These are phyloP conservation scores for Drosophila burlai DNA, from an alignment of 1,140 invertebrate genomes.

Conservation along the genomic window DNA sequence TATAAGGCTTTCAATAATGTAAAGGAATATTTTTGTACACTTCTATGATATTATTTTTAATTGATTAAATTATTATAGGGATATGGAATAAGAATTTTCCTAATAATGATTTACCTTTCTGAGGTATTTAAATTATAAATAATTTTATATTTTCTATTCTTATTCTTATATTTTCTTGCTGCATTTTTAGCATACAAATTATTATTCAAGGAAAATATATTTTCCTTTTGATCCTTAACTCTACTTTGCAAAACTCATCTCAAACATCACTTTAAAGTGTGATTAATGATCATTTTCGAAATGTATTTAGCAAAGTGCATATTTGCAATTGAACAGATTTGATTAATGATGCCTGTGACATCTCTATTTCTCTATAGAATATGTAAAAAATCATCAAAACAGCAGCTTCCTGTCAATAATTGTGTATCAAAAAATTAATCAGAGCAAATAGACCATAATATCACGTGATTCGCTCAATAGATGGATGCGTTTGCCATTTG, in stretches of 20 bases:
- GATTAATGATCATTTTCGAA: conserved; percentile 16
- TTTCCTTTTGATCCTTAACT: neutral
- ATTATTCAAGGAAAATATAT: neutral
- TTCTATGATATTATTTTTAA: neutral
- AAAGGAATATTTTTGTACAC: neutral
- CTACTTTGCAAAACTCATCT: neutral
- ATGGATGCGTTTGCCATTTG: conserved; percentile 9
- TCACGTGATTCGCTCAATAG: conserved; percentile 11
- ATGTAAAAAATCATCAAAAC: neutral
- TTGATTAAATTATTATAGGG: neutral
- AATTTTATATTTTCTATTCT: too few relatives aligned
- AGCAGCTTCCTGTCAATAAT: neutral
- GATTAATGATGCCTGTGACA: conserved; percentile 16
- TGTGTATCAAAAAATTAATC: neutral
- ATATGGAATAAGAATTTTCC: neutral
- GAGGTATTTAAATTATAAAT: too few relatives aligned
- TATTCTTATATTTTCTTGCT: too few relatives aligned
- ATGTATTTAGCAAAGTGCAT: neutral
- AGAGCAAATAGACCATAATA: conserved; percentile 2
- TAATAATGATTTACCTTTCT: neutral
- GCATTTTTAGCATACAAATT: too few relatives aligned
- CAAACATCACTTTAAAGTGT: neutral
- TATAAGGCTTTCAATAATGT: too few relatives aligned
- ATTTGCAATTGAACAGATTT: conserved; percentile 7
- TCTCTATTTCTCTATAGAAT: conserved; percentile 13